Base-by-base conservation (phyloP, 2,113 vertebrate genomes). In the Camelus dromedarius region DNA sequence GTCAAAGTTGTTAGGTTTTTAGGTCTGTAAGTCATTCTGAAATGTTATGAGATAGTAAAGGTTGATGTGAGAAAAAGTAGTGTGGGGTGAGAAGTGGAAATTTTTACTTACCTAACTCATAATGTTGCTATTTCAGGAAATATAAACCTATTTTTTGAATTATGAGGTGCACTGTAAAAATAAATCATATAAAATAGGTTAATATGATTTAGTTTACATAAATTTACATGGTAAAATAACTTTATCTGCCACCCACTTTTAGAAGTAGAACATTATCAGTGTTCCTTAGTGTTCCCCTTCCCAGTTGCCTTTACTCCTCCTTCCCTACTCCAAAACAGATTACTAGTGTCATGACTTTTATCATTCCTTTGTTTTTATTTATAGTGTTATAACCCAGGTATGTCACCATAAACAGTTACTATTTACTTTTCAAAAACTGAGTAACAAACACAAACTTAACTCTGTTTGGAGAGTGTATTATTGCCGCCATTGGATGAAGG, bases 391-490 rank as follows among this genome's bases (percentile, higher is more conserved):
- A 60, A 38, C 10, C 26, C 42, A 77, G 58, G 38, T 48, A 32
- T 84, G 8, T 77, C 50, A 69, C 24, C 32, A 50, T 26, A 56
- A 85, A 67, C 26, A 75, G 28, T 75, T 66, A 54, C 24, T 76
- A 14, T 73, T 64, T 73, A 42, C n/a, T 75, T 93, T 76, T 75
- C 48, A 76, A 93, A 92, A 93, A 26, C 80, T 56, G 50, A 85
- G 46, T 85, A 42, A 32, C 24, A 83, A 64, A 64, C 50, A 26
- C 70, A 66, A 32, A 32, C 60, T n/a, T 84, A 66, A 66, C 30
- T 77, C 28, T 52, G 2, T 48, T 56, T 93, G 48, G 48, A 67
- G 48, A 76, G 30, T 56, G 16, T 93, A n/a, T 85, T 84, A 76
- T n/a, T 93, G 30, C 28, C 35, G 76, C 35, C 20, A 50, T 28